A percentile compares a stretch with the other conserved stretches of the same genome.
phyloP scores from a whole-genome alignment of 2,888 invertebrate species.

The Trissoscelio sp. region DNA sequence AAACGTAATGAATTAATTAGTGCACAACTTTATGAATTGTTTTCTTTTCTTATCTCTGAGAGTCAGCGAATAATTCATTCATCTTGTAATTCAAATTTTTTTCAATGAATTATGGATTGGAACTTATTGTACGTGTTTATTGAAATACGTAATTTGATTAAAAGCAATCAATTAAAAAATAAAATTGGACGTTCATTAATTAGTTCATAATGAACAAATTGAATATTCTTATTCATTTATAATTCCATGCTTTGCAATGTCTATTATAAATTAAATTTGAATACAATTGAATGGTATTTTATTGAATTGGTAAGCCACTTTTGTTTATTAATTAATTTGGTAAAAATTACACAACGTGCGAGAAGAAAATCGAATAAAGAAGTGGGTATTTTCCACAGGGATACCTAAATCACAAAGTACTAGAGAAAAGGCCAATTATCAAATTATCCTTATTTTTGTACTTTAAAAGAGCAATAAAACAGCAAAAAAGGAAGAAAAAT shows the following conservation, averaged over 20 bases:
- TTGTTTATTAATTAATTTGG: background rate
- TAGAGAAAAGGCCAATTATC: slow-evolving; percentile 19
- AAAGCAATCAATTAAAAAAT: no score
- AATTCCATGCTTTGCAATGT: no score
- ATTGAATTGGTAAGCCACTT: no score
- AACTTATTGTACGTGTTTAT: no score
- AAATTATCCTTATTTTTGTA: slow-evolving; percentile 17
- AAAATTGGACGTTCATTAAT: no score
- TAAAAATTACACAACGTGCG: background rate
- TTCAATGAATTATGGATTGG: background rate
- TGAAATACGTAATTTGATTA: background rate
- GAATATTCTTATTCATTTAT: no score
- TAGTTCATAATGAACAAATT: no score
- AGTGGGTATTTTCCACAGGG: background rate
- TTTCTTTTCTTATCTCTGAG: slow-evolving; percentile 14
- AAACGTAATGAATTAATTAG: slow-evolving; percentile 29
- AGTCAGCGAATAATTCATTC: slow-evolving; percentile 1
- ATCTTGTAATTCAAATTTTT: background rate
- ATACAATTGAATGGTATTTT: no score
- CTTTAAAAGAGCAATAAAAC: slow-evolving; percentile 2
- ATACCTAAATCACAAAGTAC: background rate
- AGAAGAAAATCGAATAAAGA: background rate
- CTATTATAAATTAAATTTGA: no score
- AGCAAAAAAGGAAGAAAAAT: background rate
- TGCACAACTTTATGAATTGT: slow-evolving; percentile 14